Evolutionary conservation across 2,797 vertebrate species (phyloP), one percentile per base, ranked within the genome.

Genomic region (Oreochromis grahami): DNA sequence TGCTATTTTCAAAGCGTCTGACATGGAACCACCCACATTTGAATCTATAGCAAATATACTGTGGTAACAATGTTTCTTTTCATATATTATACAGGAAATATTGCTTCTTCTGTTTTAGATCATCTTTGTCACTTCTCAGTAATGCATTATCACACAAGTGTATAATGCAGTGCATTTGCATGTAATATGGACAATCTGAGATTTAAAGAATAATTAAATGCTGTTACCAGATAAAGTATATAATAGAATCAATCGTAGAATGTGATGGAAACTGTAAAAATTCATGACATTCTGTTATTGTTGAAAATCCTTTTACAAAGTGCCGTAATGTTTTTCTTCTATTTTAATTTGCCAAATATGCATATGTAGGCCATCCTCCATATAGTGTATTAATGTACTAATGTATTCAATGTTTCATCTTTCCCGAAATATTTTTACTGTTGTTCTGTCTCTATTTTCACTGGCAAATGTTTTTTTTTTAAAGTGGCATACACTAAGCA

Each of bases 1-100:
- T 74, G 63, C 88, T 86, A 84, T 89, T 92, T 91, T 88, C 81
- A 89, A 89, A 87, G 83, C 15, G 1, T 77, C 82, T 91, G 80
- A 85, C 90, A 85, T 85, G 72, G 79, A 78, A 72, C 14, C 74
- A 58, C 80, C 58, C 9, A 65, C 70, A 84, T 76, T 26, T 72
- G 79, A 91, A 87, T 79, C 76, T 84, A 83, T 36, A 79, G 26
- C 1, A 29, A 55, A 13, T 56, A 79, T 48, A 76, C 70, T 78
- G n/a, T 9, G 9, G 14, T 14, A 9, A 15, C 12, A 65, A 8
- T 56, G 21, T 38, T 70, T 70, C 14, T 43, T 77, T 48, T 2
- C 58, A 51, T 17, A 53, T 17, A 76, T 43, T 60, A 53, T 78
- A 38, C 21, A 51, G 12, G 5, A 82, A 72, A 41, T 24, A 26